Evolutionary conservation across 2,888 invertebrate species (phyloP).

Genomic region (Lochmaea crataegi): DNA sequence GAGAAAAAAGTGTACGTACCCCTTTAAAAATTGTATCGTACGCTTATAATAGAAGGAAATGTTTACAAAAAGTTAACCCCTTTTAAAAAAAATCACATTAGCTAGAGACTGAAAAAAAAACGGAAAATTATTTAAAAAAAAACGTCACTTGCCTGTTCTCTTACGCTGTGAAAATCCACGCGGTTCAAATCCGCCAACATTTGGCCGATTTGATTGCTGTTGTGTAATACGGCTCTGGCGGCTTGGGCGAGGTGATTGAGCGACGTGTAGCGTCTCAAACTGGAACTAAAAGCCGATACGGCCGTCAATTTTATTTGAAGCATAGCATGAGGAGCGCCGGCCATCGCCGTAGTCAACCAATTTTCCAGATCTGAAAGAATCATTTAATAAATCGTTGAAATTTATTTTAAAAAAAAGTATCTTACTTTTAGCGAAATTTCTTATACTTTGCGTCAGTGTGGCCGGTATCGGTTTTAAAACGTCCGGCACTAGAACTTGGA

Average conservation of each 20-base stretch:
- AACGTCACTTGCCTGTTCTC: conserved; percentile 80
- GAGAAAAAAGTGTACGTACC: too few relatives aligned
- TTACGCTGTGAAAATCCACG: conserved; percentile 98
- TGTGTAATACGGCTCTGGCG: conserved; percentile 94
- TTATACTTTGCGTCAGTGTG: conserved; percentile 90
- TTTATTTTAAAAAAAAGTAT: conserved; percentile 3
- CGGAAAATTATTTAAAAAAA: too few relatives aligned
- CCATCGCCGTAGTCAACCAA: conserved; percentile 85
- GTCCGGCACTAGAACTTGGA: conserved; percentile 96
- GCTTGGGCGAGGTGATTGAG: conserved; percentile 95
- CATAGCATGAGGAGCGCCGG: conserved; percentile 85
- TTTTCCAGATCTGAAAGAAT: conserved; percentile 77
- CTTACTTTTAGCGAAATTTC: conserved; percentile 88
- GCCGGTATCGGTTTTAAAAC: conserved; percentile 95
- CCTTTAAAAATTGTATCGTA: too few relatives aligned
- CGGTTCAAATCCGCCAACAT: conserved; percentile 97
- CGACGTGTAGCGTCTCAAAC: conserved; percentile 94
- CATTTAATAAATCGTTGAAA: too few relatives aligned
- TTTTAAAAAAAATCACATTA: too few relatives aligned
- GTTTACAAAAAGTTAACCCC: too few relatives aligned
- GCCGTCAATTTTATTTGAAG: conserved; percentile 85
- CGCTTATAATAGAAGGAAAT: too few relatives aligned
- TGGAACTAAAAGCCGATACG: conserved; percentile 94
- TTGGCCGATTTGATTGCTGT: conserved; percentile 93
- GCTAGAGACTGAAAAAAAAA: too few relatives aligned